These are phyloP conservation scores for Tyrannus savana DNA, from an alignment of 2,113 vertebrate genomes.

Conservation along the genomic window DNA sequence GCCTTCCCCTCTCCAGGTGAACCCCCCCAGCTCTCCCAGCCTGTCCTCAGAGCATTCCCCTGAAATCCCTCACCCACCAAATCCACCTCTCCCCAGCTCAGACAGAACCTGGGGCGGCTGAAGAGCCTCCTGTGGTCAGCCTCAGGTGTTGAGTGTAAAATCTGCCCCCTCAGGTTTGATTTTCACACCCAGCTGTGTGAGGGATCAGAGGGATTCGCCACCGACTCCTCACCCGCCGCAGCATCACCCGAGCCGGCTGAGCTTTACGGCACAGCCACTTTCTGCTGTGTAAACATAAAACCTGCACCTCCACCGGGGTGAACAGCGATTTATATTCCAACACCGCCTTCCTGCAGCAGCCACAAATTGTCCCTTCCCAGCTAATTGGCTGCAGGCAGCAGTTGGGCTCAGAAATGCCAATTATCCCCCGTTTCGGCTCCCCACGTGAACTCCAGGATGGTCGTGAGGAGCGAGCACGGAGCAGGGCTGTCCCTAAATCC, in stretches of 20 bases:
- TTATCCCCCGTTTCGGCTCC: neutral
- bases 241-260: neutral
- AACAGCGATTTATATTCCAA: slow-evolving; percentile 45
- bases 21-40: neutral
- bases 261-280: neutral
- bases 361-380: slow-evolving; percentile 58
- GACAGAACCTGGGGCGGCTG: neutral
- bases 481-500: neutral
- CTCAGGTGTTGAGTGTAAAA: neutral
- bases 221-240: neutral
- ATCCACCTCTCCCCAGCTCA: neutral
- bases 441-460: neutral
- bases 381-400: slow-evolving; percentile 59
- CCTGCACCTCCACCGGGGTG: neutral
- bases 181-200: neutral
- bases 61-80: neutral
- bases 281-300: neutral
- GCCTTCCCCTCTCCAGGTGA: neutral
- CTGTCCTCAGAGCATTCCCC: neutral
- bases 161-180: neutral
- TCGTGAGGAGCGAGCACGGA: neutral
- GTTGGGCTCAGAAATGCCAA: slow-evolving; percentile 43
- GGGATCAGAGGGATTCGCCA: neutral
- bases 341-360: neutral
- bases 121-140: neutral